These are phyloP conservation scores for Synanthedon vespiformis DNA, from an alignment of 2,888 invertebrate genomes.

Conservation along the genomic window DNA sequence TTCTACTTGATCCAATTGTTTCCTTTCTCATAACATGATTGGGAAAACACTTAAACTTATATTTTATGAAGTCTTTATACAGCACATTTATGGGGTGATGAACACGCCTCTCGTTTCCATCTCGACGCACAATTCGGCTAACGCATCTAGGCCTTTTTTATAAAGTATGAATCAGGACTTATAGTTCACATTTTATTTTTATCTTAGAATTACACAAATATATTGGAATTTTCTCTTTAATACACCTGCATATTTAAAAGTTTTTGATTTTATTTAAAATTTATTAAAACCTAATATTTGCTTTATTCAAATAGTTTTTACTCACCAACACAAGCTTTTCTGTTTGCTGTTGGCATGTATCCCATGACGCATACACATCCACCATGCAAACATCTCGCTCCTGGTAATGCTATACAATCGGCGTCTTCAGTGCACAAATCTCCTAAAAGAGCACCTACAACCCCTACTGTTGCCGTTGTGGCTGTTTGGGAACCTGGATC, in stretches of 20 bases:
- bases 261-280: too few species aligned
- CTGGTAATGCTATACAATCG: constrained; percentile 72
- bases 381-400: constrained; percentile 79
- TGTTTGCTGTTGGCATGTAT: constrained; percentile 44
- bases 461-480: constrained; percentile 61
- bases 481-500: constrained; percentile 41
- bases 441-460: constrained; percentile 76
- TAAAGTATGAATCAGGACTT: background rate
- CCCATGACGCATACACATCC: constrained; percentile 82
- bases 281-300: too few species aligned
- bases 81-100: background rate
- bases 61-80: background rate
- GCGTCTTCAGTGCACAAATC: constrained; percentile 77
- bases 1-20: too few species aligned
- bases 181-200: background rate
- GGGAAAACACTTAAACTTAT: too few species aligned
- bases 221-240: too few species aligned
- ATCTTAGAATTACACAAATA: background rate
- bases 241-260: too few species aligned
- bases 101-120: background rate
- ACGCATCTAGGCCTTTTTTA: background rate
- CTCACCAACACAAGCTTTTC: constrained; percentile 62
- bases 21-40: too few species aligned
- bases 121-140: background rate
- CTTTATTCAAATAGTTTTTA: too few species aligned